A percentile compares a stretch with the other conserved stretches of the same genome.
These are phyloP conservation scores for Heterohyrax brucei DNA, from an alignment of 2,797 vertebrate genomes.

Conservation along the genomic window DNA sequence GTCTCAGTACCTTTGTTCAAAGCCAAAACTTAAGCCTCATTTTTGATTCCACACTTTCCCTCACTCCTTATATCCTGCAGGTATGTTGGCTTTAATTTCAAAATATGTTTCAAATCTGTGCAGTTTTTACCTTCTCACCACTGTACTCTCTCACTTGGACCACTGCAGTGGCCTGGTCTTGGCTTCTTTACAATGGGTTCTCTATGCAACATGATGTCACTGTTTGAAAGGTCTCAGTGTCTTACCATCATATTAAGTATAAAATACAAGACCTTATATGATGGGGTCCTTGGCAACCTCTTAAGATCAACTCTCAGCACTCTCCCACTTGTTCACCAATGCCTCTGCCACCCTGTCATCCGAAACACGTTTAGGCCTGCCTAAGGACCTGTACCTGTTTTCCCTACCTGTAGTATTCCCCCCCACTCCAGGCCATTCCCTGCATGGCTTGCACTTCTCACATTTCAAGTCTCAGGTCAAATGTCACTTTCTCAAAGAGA, in stretches of 20 bases:
- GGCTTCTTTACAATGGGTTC: background rate
- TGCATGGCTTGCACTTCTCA: background rate
- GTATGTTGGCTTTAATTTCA: background rate
- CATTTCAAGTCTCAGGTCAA: background rate
- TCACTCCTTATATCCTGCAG: background rate
- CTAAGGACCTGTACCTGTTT: background rate
- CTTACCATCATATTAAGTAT: background rate
- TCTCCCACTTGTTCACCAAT: background rate
- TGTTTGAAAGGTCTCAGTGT: background rate
- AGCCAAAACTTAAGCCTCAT: background rate
- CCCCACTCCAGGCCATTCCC: background rate
- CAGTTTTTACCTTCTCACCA: background rate
- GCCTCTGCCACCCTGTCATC: background rate
- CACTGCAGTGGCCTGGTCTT: background rate
- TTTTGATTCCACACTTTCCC: background rate
- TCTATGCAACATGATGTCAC: background rate
- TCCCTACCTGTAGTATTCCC: background rate
- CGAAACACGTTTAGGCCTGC: background rate
- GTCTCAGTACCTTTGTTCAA: background rate
- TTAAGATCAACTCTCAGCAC: background rate
- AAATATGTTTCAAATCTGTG: background rate
- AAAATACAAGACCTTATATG: background rate
- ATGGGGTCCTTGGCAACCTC: background rate
- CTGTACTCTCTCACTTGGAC: background rate
- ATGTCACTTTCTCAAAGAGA: slow-evolving; percentile 12